A percentile compares a stretch with the other conserved stretches of the same genome.
Evolutionary conservation across 2,113 vertebrate species (phyloP).

Genomic region (Gasterosteus nipponicus): DNA sequence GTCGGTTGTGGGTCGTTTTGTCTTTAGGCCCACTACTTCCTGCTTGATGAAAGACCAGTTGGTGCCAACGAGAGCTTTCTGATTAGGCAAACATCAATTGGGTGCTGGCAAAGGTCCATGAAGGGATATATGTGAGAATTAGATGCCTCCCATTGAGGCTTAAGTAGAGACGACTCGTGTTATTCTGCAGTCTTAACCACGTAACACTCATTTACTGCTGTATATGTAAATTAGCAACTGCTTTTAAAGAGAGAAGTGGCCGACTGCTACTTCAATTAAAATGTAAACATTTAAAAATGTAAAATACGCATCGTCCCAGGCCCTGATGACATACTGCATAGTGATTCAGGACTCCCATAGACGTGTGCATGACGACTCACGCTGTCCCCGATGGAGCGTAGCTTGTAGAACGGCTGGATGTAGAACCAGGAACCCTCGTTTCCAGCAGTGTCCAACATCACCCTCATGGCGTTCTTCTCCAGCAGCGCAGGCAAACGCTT

Average conservation of each 20-base stretch:
- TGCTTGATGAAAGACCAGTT: constrained; percentile 17
- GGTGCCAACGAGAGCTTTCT: constrained; percentile 53
- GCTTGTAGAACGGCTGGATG: constrained; percentile 98
- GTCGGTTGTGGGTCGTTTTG: constrained; percentile 30
- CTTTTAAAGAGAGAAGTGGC: background rate
- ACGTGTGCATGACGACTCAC: constrained; percentile 81
- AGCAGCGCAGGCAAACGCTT: constrained; percentile 95
- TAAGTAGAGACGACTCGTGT: background rate
- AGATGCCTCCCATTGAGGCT: background rate
- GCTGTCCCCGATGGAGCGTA: constrained; percentile 96
- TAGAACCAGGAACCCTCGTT: constrained; percentile 99
- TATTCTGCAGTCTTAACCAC: background rate
- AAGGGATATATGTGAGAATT: background rate
- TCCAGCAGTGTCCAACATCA: constrained; percentile 95
- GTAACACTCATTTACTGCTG: background rate
- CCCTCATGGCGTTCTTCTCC: constrained; percentile 99
- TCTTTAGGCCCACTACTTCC: constrained; percentile 46
- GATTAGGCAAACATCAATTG: constrained; percentile 40
- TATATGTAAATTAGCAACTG: background rate
- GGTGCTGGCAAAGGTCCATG: constrained; percentile 16
- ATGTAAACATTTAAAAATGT: background rate
- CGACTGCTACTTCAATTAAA: background rate
- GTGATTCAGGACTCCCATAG: background rate
- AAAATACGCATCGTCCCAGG: background rate
- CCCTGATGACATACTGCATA: background rate